phyloP scores from a whole-genome alignment of 2,888 invertebrate genomes.

The Atrina japonica region DNA sequence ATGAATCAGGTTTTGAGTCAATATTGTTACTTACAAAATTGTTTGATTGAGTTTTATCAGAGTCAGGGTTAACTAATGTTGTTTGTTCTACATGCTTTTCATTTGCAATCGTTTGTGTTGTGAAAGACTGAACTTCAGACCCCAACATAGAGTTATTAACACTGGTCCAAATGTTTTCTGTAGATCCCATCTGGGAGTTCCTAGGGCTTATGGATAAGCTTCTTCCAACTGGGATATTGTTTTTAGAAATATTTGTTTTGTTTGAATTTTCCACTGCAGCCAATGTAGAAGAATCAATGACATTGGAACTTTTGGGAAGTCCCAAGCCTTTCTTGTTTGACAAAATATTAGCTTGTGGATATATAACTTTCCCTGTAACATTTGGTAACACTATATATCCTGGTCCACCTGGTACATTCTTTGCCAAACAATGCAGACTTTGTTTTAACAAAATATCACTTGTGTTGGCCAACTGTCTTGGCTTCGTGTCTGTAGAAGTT shows the following conservation, averaged over 20 bases:
- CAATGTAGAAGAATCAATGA: no score
- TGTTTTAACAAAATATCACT: no score
- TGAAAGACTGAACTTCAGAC: neutral
- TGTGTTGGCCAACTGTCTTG: neutral
- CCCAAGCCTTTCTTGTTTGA: neutral
- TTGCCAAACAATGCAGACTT: neutral
- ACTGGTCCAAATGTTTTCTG: no score
- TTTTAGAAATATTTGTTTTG: no score
- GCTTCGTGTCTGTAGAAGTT: neutral
- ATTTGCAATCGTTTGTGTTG: neutral
- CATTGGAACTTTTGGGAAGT: neutral
- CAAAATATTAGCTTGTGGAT: neutral
- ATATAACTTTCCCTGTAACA: neutral
- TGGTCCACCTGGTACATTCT: neutral
- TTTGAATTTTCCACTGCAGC: no score
- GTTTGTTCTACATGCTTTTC: neutral
- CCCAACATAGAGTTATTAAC: neutral
- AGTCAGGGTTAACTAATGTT: conserved; percentile 10
- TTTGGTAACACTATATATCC: conserved; percentile 7
- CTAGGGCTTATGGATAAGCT: no score
- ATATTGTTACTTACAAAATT: conserved; percentile 7
- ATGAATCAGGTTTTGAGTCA: neutral
- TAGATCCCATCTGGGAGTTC: no score
- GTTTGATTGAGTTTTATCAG: neutral
- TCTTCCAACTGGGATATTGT: no score